Conservation (phyloP, 2,888 invertebrate genomes). For the Troides helena region DNA sequence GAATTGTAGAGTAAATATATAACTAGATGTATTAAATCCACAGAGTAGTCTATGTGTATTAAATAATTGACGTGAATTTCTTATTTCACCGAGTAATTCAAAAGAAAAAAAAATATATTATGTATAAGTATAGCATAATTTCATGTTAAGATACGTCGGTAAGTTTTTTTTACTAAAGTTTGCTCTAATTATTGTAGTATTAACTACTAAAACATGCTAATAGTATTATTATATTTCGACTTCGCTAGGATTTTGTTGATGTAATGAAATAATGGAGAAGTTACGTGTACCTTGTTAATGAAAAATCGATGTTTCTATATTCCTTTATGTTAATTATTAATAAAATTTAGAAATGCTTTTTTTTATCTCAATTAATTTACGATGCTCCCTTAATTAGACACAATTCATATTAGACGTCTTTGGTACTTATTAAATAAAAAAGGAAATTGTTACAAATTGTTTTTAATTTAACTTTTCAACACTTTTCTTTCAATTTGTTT, state of each 20-base stretch:
- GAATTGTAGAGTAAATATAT: not conserved
- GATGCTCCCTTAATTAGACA: not conserved
- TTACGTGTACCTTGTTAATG: not conserved
- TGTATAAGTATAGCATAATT: not conserved
- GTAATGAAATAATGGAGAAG: not conserved
- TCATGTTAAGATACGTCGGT: not conserved
- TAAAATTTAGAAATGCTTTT: not conserved
- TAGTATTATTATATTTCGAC: not conserved
- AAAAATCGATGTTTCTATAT: not conserved
- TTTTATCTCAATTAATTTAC: not conserved
- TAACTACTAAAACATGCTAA: not conserved
- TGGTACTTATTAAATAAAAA: not conserved
- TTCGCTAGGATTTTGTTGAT: not conserved
- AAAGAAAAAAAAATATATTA: not conserved
- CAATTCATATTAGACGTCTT: not conserved
- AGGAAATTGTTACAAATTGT: too few relatives aligned
- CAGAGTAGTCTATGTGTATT: not conserved
- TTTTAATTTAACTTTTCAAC: too few relatives aligned
- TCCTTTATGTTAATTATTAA: not conserved
- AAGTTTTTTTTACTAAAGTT: not conserved
- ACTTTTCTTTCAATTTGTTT: too few relatives aligned
- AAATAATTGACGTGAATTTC: not conserved
- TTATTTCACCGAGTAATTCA: not conserved
- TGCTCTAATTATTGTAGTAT: not conserved
- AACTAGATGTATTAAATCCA: not conserved